Evolutionary conservation across 2,888 invertebrate species (phyloP), one percentile per base, ranked within the genome.

Genomic region (Chromoteleia sp.): DNA sequence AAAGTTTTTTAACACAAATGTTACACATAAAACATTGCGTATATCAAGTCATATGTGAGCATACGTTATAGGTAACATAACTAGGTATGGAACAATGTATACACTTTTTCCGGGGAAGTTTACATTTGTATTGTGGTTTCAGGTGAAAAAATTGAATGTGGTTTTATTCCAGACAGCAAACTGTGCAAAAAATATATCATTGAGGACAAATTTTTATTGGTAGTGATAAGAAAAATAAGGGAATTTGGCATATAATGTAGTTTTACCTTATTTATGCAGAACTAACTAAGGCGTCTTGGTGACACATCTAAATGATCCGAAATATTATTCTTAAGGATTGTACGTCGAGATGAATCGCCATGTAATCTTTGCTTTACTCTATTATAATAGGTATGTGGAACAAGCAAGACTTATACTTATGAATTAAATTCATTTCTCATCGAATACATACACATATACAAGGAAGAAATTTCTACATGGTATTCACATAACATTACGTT

Each of bases 151-250:
- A 36, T 10, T 21, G 12, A 2, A 12, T 1, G 12, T 39, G 39
- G 21, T 21, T 54, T 2, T 58, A 56, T 19, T 39, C 39, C 56
- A 58, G 56, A 58, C 56, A 58, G 56, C 56, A 58, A 58, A 58
- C 39, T 58, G 39, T 39, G 56, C 39, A 8, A 39, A 36, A 39
- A 58, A 58, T 56, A 52, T 58, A 21, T 21, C 36, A 54, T n/a
- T 4, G 30, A 33, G 17, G 12, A 8, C n/a, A 56, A 39, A 36
- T 36, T 19, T 39, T 19, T 21, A 58, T 21, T 58, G 12, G 19
- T 58, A 21, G 29, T 21, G 56, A 58, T 30, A 54, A 10, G 14
- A 58, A 19, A 58, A 58, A 58, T 39, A 12, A 39, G 39, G 39
- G 7, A n/a, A 6, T 19, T 54, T 54, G 3, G 4, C 12, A 21